Base-by-base conservation (phyloP, 1,140 invertebrate species). In the Bilobella aurantiaca region DNA sequence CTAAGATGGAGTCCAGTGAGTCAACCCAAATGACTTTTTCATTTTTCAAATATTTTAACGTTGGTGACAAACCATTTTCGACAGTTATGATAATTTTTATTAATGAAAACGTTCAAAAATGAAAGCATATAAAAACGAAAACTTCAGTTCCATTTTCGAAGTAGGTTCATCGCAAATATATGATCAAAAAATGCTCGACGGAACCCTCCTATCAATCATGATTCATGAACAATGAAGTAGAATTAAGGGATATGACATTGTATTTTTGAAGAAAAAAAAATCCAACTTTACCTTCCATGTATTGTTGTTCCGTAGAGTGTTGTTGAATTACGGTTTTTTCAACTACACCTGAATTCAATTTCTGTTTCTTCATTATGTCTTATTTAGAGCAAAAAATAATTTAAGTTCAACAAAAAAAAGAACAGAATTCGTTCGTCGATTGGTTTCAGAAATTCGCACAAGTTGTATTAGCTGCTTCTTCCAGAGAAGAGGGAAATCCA, bases 211-310 rank as follows among this genome's bases (percentile, higher is more conserved):
- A 12, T 42, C 8, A 8, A 42, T 42, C n/a, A 8, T 42, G n/a
- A 42, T 42, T 42, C 8, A n/a, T 42, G 37, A 12, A n/a, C 37
- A n/a, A 42, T n/a, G n/a, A 42, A 42, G 37, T 42, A n/a, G 8
- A n/a, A 8, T 12, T 8, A 12, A 42, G 37, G 37, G n/a, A 42
- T 42, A 42, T 42, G n/a, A n/a, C n/a, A n/a, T n/a, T n/a, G n/a
- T n/a, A n/a, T 42, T 42, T 42, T 42, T 42, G 8, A 42, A 42
- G n/a, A 42, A 42, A 42, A 42, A 42, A 42, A 8, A 12, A n/a
- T 42, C 8, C n/a, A 42, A 12, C 37, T 42, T 53, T 53, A 53
- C 49, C 49, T 53, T 53, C 49, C 49, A 53, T 53, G 23, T 53
- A 53, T 23, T 53, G 49, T 23, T 53, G 49, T 53, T 53, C 49